phyloP scores from a whole-genome alignment of 2,113 vertebrate genomes.

The Dasyornis broadbenti region DNA sequence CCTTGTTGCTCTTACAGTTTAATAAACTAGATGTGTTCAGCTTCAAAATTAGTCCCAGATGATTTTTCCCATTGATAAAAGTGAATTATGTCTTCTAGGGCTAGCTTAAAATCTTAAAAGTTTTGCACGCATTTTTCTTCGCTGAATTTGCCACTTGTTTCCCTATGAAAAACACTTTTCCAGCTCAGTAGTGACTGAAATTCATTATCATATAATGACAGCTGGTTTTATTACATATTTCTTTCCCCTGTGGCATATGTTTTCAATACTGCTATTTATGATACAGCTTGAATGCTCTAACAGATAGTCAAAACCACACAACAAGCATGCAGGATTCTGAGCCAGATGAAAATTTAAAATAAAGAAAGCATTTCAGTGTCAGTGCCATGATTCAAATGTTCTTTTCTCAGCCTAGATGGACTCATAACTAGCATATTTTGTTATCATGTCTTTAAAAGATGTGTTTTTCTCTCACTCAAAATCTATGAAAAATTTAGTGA shows the following conservation, averaged over 20 bases:
- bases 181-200: slow-evolving; percentile 23
- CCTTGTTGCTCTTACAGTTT: not conserved
- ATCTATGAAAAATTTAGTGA: not conserved
- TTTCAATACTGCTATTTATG: slow-evolving; percentile 49
- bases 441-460: not conserved
- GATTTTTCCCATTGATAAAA: not conserved
- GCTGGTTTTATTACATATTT: slow-evolving; percentile 32
- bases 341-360: slow-evolving; percentile 5
- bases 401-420: slow-evolving; percentile 18
- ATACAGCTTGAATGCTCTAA: slow-evolving; percentile 19
- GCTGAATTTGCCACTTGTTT: not conserved
- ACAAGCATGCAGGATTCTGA: slow-evolving; percentile 4
- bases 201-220: slow-evolving; percentile 45
- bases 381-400: not conserved
- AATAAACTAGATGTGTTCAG: not conserved
- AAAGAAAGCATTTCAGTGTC: slow-evolving; percentile 27
- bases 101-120: not conserved
- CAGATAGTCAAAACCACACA: slow-evolving; percentile 26
- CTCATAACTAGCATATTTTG: not conserved
- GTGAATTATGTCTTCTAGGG: not conserved
- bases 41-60: not conserved
- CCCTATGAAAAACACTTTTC: not conserved
- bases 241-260: slow-evolving; percentile 30
- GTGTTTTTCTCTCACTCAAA: not conserved
- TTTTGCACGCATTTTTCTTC: not conserved